Evolutionary conservation across 2,888 invertebrate genomes (phyloP), one percentile per base, ranked within the genome.

Genomic region (Clostera curtula): DNA sequence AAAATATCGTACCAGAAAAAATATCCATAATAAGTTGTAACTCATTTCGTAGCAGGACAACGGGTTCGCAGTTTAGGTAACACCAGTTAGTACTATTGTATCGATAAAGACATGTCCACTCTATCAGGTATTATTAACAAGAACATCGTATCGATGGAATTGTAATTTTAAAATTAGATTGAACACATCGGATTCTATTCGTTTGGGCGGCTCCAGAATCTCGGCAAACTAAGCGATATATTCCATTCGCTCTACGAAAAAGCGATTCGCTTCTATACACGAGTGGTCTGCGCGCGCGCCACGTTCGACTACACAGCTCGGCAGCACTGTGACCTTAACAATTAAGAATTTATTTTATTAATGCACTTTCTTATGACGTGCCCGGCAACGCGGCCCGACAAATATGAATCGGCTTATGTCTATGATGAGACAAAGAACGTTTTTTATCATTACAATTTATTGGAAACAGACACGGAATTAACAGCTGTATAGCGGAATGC

Each of bases 321-420:
- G 59, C 59, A 60, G 54, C 57, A 58, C 63, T 54, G 56, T 72
- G 82, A 80, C 82, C 82, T 82, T 82, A 74, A 68, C 74, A 74
- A 80, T 80, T 79, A 80, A 72, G 54, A 64, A 72, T 74, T 75
- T 74, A 72, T 77, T 76, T 71, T 76, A 80, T 74, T 75, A 76
- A 73, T 77, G 72, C 76, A 82, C 80, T 82, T 80, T 82, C 82
- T 76, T 76, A 63, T 72, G 67, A 74, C 71, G 70, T 61, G 45
- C 41, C 36, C 36, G 41, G 42, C 46, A 52, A 53, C 49, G 46
- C 52, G 44, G 34, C 41, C 42, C 40, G 36, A 41, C 45, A 44
- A 49, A 49, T 43, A 48, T 43, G 31, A 36, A 37, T 42, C 44
- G 39, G 31, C 34, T 43, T 39, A 40, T 34, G 27, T 47, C 40